Evolutionary conservation across 2,113 vertebrate species (phyloP), one percentile per base, ranked within the genome.

Genomic region (Archilochus colubris): DNA sequence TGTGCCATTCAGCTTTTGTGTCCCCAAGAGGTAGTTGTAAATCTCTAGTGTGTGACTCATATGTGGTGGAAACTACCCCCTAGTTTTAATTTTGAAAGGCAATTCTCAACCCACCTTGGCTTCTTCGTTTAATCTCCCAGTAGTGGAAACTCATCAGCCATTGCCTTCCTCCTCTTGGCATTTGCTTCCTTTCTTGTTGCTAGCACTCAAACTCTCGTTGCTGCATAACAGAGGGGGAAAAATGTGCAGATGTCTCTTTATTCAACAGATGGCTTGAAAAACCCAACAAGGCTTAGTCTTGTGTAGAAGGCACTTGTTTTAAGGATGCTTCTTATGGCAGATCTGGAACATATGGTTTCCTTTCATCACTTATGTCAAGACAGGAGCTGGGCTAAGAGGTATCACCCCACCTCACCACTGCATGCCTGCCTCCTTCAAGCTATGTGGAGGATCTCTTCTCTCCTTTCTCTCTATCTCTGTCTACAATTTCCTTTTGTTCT

Each of bases 191-290:
- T 66, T 69, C 80, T 58, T 61, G 43, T 62, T 69, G 48, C 74
- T 85, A 25, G 16, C 55, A 24, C 73, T 84, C 51, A n/a, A 64
- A 77, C 55, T 23, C 40, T 33, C 4, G 0, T 22, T 57, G 79
- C 68, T 69, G 55, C 48, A 4, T 43, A 82, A 73, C 31, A 50
- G 50, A 48, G 44, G 21, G 44, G 28, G 14, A 10, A 5, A 72
- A 82, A 91, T 36, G 59, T 14, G 14, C 85, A 88, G 55, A 88
- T 31, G n/a, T 18, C 33, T 67, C 85, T 61, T 66, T 36, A 67
- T 81, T 94, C 91, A 78, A 72, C 69, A 94, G 88, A 83, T 63
- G 61, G 63, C 30, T 70, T 88, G 64, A 50, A 78, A 91, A 74
- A 51, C 27, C 33, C 50, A 38, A 59, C 53, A 64, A 68, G 20